phyloP scores from a whole-genome alignment of 1,140 invertebrate species.

The Drosophila seguyi region DNA sequence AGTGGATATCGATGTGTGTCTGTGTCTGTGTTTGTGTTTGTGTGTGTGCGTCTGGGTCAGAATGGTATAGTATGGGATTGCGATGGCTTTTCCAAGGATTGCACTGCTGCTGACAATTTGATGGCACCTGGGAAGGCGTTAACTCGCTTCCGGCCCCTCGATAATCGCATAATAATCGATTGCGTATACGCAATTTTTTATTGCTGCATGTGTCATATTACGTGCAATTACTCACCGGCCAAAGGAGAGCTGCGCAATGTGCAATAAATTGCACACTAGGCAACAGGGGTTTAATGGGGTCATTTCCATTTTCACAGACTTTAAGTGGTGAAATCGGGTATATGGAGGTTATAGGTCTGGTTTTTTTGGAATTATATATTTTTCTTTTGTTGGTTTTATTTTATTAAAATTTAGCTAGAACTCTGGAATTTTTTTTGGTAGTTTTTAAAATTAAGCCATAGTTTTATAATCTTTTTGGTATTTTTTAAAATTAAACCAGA shows the following conservation, averaged over 20 bases:
- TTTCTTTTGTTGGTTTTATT: not conserved
- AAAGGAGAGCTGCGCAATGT: not conserved
- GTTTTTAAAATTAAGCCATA: too few relatives aligned
- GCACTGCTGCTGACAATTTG: slow-evolving; percentile 38
- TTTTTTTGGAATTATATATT: not conserved
- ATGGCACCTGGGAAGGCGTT: slow-evolving; percentile 17
- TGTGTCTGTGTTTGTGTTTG: not conserved
- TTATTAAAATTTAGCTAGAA: not conserved
- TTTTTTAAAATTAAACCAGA: too few relatives aligned
- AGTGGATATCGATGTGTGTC: not conserved
- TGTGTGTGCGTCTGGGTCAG: not conserved
- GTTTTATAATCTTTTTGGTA: too few relatives aligned
- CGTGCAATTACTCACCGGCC: slow-evolving; percentile 11
- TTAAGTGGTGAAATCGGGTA: not conserved
- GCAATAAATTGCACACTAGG: slow-evolving; percentile 9
- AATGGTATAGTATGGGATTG: not conserved
- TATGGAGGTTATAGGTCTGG: not conserved
- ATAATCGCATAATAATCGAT: slow-evolving; percentile 24
- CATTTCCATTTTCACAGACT: not conserved
- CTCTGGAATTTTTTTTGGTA: too few relatives aligned
- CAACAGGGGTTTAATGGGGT: slow-evolving; percentile 26
- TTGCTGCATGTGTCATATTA: slow-evolving; percentile 34
- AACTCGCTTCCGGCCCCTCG: slow-evolving; percentile 13
- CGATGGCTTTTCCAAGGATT: slow-evolving; percentile 1
- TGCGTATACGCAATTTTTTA: slow-evolving; percentile 49